Evolutionary conservation across 2,113 vertebrate species (phyloP).

Genomic region (Athene noctua): DNA sequence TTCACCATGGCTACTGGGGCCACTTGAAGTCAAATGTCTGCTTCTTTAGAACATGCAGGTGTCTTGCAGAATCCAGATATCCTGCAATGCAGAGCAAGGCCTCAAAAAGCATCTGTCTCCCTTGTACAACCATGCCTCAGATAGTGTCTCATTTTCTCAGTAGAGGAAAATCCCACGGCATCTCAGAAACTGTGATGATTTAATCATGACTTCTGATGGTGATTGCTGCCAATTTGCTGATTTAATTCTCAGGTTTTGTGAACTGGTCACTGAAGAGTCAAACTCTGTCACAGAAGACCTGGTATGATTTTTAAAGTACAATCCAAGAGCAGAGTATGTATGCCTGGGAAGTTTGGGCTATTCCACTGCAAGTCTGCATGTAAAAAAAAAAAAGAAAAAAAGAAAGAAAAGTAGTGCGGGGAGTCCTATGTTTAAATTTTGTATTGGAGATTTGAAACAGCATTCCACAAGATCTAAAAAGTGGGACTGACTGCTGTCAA

Average conservation of each 20-base stretch:
- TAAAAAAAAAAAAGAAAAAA: background rate
- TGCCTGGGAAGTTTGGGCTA: background rate
- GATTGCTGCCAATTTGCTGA: background rate
- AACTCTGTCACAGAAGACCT: background rate
- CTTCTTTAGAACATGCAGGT: background rate
- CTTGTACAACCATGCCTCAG: background rate
- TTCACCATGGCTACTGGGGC: background rate
- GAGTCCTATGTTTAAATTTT: background rate
- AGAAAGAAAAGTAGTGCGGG: background rate
- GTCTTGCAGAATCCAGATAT: background rate
- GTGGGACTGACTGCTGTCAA: background rate
- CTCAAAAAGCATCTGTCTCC: background rate
- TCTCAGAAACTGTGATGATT: accelerated
- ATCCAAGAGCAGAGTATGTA: background rate
- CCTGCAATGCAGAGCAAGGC: background rate
- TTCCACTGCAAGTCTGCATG: background rate
- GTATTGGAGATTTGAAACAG: background rate
- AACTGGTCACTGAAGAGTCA: background rate
- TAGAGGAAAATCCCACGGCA: background rate
- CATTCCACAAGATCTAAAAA: background rate
- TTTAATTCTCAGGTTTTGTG: background rate
- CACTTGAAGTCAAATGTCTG: accelerated
- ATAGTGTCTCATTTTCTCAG: background rate
- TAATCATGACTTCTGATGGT: background rate
- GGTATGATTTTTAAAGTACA: background rate